A percentile compares a stretch with the other conserved stretches of the same genome.
phyloP scores from a whole-genome alignment of 2,797 vertebrate species.

The Rachycentron canadum region DNA sequence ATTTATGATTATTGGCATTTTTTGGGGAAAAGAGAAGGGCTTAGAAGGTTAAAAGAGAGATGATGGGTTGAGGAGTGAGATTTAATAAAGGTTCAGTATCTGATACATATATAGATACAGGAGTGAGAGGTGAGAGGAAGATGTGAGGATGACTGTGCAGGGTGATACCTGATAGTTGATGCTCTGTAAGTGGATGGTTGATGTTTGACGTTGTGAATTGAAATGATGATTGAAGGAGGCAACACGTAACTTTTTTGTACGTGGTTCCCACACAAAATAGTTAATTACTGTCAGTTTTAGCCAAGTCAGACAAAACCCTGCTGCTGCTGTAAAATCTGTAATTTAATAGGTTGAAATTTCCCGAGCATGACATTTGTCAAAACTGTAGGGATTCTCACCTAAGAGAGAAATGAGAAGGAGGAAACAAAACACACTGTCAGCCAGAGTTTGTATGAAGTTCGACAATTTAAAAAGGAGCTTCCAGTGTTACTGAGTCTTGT shows the following conservation, averaged over 20 bases:
- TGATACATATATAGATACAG: not conserved
- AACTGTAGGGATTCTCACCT: not conserved
- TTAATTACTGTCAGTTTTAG: not conserved
- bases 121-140: not conserved
- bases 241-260: not conserved
- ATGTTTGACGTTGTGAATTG: not conserved
- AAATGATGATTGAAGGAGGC: not conserved
- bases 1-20: not conserved
- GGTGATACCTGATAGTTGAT: not conserved
- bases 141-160: not conserved
- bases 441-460: not conserved
- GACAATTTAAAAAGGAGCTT: conserved; percentile 1
- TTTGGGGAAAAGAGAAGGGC: not conserved
- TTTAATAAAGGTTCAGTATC: not conserved
- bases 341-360: not conserved
- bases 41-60: not conserved
- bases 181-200: not conserved
- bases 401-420: not conserved
- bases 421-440: not conserved
- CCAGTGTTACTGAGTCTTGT: no score
- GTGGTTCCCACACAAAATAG: not conserved
- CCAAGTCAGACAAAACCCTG: not conserved
- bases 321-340: not conserved
- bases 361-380: conserved; percentile 10
- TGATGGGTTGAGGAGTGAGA: not conserved